These are phyloP conservation scores for Falcaria lacertinaria DNA, from an alignment of 2,888 invertebrate genomes.

Conservation along the genomic window DNA sequence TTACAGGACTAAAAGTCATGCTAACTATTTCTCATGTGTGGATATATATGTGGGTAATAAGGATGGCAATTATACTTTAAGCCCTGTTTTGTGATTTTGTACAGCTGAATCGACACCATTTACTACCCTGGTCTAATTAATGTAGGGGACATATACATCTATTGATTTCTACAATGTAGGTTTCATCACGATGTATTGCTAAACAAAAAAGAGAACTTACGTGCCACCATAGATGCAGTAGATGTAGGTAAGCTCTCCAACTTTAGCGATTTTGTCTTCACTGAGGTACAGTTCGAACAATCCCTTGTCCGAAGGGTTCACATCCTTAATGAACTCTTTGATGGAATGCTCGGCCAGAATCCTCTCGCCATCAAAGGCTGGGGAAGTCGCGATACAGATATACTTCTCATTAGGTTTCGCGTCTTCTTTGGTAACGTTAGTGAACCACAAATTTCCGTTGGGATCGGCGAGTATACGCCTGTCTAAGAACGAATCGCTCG, in stretches of 20 bases:
- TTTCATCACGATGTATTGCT: background rate
- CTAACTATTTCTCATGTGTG: too few relatives aligned
- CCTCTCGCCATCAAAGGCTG: slow-evolving; percentile 39
- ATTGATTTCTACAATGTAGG: too few relatives aligned
- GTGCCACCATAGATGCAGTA: slow-evolving; percentile 67
- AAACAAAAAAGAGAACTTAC: slow-evolving; percentile 35
- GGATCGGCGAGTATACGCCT: slow-evolving; percentile 46
- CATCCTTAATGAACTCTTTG: slow-evolving; percentile 32
- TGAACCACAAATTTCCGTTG: slow-evolving; percentile 53
- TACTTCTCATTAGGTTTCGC: slow-evolving; percentile 41
- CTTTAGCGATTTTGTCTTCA: slow-evolving; percentile 39
- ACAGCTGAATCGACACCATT: too few relatives aligned
- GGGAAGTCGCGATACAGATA: slow-evolving; percentile 50
- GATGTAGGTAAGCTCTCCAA: slow-evolving; percentile 44
- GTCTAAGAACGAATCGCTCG: slow-evolving; percentile 30
- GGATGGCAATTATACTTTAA: too few relatives aligned
- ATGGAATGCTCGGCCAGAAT: slow-evolving; percentile 50
- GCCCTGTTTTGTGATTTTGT: too few relatives aligned
- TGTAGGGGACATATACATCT: too few relatives aligned
- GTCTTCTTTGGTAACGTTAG: slow-evolving; percentile 49
- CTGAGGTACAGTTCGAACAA: slow-evolving; percentile 50
- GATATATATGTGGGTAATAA: too few relatives aligned
- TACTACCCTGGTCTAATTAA: too few relatives aligned
- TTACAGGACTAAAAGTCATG: too few relatives aligned
- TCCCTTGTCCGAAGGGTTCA: slow-evolving; percentile 34